phyloP scores from a whole-genome alignment of 2,113 vertebrate genomes.

The Notarius lentiginosus region DNA sequence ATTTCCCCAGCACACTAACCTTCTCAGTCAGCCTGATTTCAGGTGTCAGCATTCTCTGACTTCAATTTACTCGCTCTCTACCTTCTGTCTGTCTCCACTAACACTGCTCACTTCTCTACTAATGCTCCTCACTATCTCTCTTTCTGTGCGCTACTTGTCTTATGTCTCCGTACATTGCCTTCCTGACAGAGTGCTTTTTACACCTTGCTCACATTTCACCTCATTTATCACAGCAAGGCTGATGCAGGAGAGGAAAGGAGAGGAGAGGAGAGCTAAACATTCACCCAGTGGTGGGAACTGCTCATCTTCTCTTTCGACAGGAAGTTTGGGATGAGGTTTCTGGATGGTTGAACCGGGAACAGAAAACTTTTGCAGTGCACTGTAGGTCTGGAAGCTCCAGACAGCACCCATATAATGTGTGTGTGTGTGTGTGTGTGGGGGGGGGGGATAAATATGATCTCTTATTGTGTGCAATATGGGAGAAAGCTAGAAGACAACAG shows the following conservation, averaged over 20 bases:
- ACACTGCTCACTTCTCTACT: background rate
- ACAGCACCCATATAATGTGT: background rate
- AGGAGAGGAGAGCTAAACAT: background rate
- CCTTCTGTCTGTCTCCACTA: conserved; percentile 11
- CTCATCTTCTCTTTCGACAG: background rate
- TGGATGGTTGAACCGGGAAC: background rate
- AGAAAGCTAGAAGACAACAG: background rate
- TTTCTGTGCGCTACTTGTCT: conserved; percentile 26
- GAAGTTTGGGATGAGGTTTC: background rate
- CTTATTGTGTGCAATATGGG: background rate
- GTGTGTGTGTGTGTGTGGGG: background rate
- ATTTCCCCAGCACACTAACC: conserved; percentile 33
- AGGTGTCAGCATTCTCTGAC: conserved; percentile 38
- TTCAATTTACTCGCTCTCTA: conserved; percentile 12
- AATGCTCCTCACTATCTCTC: conserved; percentile 7
- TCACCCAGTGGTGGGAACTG: background rate
- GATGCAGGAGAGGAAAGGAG: background rate
- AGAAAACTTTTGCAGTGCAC: background rate
- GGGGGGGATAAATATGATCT: background rate
- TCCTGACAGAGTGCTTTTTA: conserved; percentile 41
- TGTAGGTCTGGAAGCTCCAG: background rate
- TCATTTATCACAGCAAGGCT: conserved; percentile 40
- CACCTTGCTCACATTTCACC: conserved; percentile 47
- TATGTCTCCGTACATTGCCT: conserved; percentile 8
- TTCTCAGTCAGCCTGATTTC: conserved; percentile 32